Evolutionary conservation across 2,113 vertebrate genomes (phyloP).

Genomic region (Caracal caracal): DNA sequence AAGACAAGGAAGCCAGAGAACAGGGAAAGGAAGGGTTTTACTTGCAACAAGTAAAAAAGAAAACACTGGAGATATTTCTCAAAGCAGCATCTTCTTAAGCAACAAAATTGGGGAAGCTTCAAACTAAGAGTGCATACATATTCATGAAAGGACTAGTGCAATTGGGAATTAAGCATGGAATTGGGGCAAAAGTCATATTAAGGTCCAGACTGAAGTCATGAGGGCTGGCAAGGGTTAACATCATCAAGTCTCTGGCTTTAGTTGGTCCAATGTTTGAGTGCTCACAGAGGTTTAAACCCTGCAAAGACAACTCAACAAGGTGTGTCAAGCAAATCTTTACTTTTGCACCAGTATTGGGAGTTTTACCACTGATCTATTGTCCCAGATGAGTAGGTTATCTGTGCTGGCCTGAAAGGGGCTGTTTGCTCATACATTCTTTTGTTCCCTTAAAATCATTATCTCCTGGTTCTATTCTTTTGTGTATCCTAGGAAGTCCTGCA

Average conservation of each 20-base stretch:
- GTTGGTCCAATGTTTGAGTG: not conserved
- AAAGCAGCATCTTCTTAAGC: not conserved
- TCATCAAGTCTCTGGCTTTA: not conserved
- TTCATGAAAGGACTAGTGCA: not conserved
- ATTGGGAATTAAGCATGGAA: not conserved
- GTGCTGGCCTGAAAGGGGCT: not conserved
- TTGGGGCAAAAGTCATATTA: not conserved
- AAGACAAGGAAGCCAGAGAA: not conserved
- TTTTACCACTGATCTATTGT: not conserved
- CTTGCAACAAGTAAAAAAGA: not conserved
- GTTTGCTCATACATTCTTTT: not conserved
- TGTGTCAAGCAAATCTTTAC: not conserved
- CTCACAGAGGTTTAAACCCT: not conserved
- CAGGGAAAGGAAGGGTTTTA: not conserved
- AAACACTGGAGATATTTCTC: not conserved
- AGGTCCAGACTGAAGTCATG: not conserved
- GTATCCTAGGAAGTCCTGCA: not conserved
- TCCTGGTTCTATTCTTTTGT: not conserved
- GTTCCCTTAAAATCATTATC: not conserved
- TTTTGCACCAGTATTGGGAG: not conserved
- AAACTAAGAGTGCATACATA: not conserved
- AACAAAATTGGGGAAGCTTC: not conserved
- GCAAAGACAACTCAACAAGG: not conserved
- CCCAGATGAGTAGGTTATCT: not conserved
- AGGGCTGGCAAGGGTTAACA: not conserved